A percentile compares a stretch with the other conserved stretches of the same genome.
These are phyloP conservation scores for Drosophila rufa DNA, from an alignment of 1,140 invertebrate species.

Conservation along the genomic window DNA sequence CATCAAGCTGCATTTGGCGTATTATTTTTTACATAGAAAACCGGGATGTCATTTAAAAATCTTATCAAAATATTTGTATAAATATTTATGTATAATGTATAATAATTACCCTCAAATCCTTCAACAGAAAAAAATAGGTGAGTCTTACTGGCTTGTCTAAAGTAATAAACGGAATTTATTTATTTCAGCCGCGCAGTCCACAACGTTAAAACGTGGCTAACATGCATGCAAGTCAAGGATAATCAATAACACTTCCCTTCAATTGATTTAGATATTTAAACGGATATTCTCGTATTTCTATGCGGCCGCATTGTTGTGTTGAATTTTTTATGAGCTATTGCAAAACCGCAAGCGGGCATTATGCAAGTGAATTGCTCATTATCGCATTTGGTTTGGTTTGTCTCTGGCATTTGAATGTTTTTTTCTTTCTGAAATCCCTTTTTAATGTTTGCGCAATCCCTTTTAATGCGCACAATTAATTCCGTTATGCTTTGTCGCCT, in stretches of 20 bases:
- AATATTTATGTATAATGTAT: too few relatives aligned
- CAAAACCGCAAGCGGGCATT: conserved; percentile 43
- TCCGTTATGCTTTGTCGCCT: conserved; percentile 77
- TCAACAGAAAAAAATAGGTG: neutral
- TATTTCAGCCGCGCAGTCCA: conserved; percentile 13
- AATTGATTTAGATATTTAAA: conserved; percentile 52
- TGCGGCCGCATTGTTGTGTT: conserved; percentile 36
- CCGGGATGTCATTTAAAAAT: too few relatives aligned
- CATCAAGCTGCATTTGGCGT: too few relatives aligned
- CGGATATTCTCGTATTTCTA: conserved; percentile 1
- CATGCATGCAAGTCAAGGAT: conserved; percentile 37
- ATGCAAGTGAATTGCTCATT: conserved; percentile 71
- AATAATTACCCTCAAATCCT: too few relatives aligned
- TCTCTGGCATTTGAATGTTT: conserved; percentile 56
- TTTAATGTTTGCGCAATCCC: conserved; percentile 70
- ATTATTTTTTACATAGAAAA: too few relatives aligned
- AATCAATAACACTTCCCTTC: conserved; percentile 52
- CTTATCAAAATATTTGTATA: too few relatives aligned
- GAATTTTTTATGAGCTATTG: conserved; percentile 47
- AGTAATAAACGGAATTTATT: conserved; percentile 13
- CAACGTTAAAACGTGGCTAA: conserved; percentile 30
- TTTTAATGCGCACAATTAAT: conserved; percentile 77
- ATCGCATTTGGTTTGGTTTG: conserved; percentile 63
- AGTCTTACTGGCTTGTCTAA: conserved; percentile 22
- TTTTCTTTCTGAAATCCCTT: conserved; percentile 49